A percentile compares a stretch with the other conserved stretches of the same genome.
These are phyloP conservation scores for Passer domesticus DNA, from an alignment of 2,113 vertebrate genomes.

Conservation along the genomic window DNA sequence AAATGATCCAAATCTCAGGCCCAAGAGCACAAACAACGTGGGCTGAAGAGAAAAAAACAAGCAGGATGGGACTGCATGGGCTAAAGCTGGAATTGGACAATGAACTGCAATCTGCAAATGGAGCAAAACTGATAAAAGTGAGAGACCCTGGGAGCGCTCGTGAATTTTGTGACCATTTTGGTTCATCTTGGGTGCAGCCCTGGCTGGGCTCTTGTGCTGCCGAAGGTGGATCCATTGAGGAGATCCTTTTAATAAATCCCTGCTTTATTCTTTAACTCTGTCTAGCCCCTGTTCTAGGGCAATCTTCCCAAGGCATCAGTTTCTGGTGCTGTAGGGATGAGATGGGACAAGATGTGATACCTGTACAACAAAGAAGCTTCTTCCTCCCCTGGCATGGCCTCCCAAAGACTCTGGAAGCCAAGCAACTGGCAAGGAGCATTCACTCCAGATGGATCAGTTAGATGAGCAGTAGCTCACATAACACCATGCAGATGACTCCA, in stretches of 20 bases:
- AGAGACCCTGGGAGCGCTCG: fast-evolving
- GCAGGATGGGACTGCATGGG: background rate
- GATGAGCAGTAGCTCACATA: background rate
- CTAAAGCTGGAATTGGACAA: background rate
- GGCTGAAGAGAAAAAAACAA: background rate
- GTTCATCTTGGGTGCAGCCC: background rate
- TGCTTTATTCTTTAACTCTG: background rate
- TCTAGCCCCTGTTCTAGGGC: background rate
- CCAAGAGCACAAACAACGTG: fast-evolving
- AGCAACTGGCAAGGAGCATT: slow-evolving; percentile 19
- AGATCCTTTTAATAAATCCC: background rate
- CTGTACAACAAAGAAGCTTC: background rate
- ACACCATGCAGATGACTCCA: background rate
- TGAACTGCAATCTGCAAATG: background rate
- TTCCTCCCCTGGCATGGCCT: background rate
- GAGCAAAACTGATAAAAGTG: fast-evolving
- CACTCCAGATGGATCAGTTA: background rate
- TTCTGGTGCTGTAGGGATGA: background rate
- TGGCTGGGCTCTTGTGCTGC: background rate
- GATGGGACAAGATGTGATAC: background rate
- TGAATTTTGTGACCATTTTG: background rate
- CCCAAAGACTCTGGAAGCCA: background rate
- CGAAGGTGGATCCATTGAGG: background rate
- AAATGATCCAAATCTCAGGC: background rate
- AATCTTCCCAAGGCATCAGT: background rate